These are phyloP conservation scores for Catocala sponsa DNA, from an alignment of 2,888 invertebrate species.

Conservation along the genomic window DNA sequence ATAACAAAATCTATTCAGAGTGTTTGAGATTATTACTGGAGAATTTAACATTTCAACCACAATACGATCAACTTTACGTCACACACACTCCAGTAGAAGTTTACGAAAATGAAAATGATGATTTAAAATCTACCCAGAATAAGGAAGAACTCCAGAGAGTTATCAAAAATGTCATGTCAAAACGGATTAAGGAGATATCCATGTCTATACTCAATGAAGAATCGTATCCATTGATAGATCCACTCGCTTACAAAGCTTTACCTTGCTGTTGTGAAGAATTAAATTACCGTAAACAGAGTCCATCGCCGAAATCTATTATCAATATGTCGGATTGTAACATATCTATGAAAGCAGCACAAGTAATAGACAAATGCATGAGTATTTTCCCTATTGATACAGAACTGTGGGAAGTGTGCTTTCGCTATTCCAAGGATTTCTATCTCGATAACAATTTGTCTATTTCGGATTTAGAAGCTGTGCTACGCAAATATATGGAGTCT, in stretches of 20 bases:
- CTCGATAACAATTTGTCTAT: slow-evolving; percentile 76
- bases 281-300: slow-evolving; percentile 60
- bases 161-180: slow-evolving; percentile 73
- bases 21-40: slow-evolving; percentile 70
- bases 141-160: slow-evolving; percentile 70
- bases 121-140: slow-evolving; percentile 46
- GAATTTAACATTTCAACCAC: slow-evolving; percentile 62
- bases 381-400: slow-evolving; percentile 75
- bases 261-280: slow-evolving; percentile 79
- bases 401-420: slow-evolving; percentile 80
- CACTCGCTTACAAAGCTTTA: slow-evolving; percentile 60
- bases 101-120: slow-evolving; percentile 32
- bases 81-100: slow-evolving; percentile 62
- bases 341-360: slow-evolving; percentile 69
- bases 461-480: slow-evolving; percentile 84
- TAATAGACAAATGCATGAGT: slow-evolving; percentile 78
- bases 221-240: slow-evolving; percentile 67
- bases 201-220: slow-evolving; percentile 77
- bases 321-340: slow-evolving; percentile 56
- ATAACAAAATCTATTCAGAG: slow-evolving; percentile 70
- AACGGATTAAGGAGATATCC: slow-evolving; percentile 79
- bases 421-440: slow-evolving; percentile 76
- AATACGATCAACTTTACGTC: slow-evolving; percentile 61
- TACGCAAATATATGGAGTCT: slow-evolving; percentile 86
- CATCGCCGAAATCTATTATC: slow-evolving; percentile 37